Evolutionary conservation across 2,113 vertebrate genomes (phyloP).

Genomic region (Crocuta crocuta): DNA sequence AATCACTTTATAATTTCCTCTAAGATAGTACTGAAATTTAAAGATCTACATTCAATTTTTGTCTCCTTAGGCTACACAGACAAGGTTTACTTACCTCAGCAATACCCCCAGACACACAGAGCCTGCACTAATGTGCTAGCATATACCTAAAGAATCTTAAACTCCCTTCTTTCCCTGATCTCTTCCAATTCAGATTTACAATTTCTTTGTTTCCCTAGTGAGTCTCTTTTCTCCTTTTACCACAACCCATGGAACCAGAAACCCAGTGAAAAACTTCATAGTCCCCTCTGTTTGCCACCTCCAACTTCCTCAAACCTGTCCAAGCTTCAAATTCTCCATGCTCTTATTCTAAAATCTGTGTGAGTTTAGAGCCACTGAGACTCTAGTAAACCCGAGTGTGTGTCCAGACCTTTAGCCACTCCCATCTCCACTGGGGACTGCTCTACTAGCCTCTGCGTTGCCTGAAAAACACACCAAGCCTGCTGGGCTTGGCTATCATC

Average conservation of each 20-base stretch:
- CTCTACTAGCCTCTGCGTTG: background rate
- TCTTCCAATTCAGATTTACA: background rate
- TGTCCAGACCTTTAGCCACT: background rate
- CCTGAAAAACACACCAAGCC: slow-evolving; percentile 44
- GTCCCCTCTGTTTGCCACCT: background rate
- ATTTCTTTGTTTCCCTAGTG: background rate
- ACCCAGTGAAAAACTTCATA: background rate
- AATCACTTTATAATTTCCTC: background rate
- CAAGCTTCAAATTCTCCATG: background rate
- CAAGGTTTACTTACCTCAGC: slow-evolving; percentile 11
- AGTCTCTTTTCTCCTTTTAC: background rate
- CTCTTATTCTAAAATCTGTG: background rate
- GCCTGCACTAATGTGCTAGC: background rate
- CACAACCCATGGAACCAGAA: slow-evolving; percentile 14
- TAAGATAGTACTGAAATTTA: background rate
- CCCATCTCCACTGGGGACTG: background rate
- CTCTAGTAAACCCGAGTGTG: background rate
- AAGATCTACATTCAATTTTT: background rate
- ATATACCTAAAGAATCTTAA: slow-evolving; percentile 3
- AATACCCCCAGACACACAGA: slow-evolving; percentile 15
- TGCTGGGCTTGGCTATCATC: slow-evolving; percentile 51
- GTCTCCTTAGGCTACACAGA: background rate
- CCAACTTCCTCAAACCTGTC: background rate
- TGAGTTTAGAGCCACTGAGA: background rate
- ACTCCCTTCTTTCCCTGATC: background rate